These are phyloP conservation scores for Tortricodes alternella DNA, from an alignment of 2,888 invertebrate genomes.

Conservation along the genomic window DNA sequence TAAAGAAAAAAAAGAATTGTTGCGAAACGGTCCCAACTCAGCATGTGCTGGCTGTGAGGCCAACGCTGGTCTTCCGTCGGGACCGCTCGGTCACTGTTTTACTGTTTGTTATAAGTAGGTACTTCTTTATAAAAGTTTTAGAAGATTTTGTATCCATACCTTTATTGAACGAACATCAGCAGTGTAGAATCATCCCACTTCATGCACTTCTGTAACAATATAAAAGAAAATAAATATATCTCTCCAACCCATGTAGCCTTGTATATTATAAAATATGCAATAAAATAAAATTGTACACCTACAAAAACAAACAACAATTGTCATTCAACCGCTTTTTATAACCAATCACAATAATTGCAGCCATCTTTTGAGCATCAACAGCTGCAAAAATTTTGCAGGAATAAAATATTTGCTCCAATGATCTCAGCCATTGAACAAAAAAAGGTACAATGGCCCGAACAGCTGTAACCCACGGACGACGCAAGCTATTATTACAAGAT, in stretches of 20 bases:
- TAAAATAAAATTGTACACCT: background rate
- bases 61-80: no score
- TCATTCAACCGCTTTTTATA: constrained; percentile 7
- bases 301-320: background rate
- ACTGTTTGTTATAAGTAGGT: no score
- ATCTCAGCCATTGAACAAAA: constrained; percentile 47
- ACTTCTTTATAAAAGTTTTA: no score
- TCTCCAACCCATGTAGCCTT: background rate
- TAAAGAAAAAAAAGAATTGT: no score
- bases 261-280: background rate
- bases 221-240: constrained; percentile 37
- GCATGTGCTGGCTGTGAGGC: no score
- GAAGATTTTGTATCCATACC: constrained; percentile 55
- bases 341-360: constrained; percentile 20
- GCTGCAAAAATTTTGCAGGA: constrained; percentile 22
- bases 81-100: no score
- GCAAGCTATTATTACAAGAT: constrained; percentile 57
- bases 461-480: constrained; percentile 47
- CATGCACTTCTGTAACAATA: constrained; percentile 76
- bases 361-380: constrained; percentile 18
- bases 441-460: constrained; percentile 55
- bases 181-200: constrained; percentile 64
- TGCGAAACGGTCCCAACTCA: no score
- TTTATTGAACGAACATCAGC: constrained; percentile 58
- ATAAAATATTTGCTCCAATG: constrained; percentile 37